Conservation (phyloP, 2,113 vertebrate species). For the Meleagris gallopavo region DNA sequence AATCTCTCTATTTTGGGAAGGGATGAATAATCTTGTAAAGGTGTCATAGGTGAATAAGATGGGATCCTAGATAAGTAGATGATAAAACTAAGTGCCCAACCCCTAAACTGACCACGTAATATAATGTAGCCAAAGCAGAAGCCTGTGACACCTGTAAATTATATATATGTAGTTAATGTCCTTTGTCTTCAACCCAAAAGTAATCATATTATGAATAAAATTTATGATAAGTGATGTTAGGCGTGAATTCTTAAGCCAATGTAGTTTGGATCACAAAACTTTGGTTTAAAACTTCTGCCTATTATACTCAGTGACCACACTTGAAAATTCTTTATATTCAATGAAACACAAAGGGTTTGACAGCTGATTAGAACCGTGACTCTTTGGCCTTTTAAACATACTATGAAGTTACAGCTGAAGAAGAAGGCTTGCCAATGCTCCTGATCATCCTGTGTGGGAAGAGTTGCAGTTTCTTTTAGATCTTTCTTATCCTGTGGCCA, state of each 20-base stretch:
- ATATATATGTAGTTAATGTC: background rate
- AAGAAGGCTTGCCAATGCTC: background rate
- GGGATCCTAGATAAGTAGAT: background rate
- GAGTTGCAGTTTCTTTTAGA: background rate
- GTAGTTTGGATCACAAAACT: background rate
- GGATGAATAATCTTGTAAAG: background rate
- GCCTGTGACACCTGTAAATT: background rate
- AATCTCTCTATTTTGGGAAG: background rate
- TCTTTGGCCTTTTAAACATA: background rate
- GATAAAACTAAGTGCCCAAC: background rate
- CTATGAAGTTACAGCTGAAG: background rate
- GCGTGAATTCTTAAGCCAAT: background rate
- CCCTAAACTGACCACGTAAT: background rate
- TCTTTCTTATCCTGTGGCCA: fast-evolving
- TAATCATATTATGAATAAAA: background rate
- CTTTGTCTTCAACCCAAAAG: background rate
- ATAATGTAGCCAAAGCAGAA: background rate
- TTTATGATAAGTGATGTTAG: background rate
- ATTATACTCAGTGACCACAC: background rate
- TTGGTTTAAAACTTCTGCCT: background rate
- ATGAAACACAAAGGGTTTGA: background rate
- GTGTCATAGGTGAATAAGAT: background rate
- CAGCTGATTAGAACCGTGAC: background rate
- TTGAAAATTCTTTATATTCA: background rate
- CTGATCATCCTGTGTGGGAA: background rate